Conservation (phyloP, 2,113 vertebrate species). For the Fregata magnificens region DNA sequence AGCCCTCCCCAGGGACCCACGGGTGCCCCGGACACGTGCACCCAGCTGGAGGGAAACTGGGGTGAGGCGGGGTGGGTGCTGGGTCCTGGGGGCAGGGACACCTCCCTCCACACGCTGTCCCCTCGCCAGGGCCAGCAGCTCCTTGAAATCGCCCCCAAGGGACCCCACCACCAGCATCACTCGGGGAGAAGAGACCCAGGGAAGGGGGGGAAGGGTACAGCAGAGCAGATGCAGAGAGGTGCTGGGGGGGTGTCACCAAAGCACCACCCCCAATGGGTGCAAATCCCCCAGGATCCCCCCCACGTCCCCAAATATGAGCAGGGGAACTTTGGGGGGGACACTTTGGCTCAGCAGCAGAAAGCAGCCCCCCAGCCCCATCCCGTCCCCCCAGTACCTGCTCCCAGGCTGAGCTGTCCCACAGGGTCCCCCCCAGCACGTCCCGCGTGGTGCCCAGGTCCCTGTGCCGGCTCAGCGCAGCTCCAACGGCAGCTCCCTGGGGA, state of each 20-base stretch:
- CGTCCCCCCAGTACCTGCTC: background rate
- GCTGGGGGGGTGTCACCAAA: background rate
- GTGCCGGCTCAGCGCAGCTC: background rate
- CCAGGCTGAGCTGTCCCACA: background rate
- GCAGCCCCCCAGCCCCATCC: background rate
- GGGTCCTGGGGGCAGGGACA: background rate
- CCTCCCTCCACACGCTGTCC: background rate
- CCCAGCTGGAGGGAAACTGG: background rate
- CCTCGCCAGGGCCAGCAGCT: background rate
- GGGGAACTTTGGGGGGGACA: no score
- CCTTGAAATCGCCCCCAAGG: background rate
- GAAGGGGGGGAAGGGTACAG: background rate
- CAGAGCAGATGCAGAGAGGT: background rate
- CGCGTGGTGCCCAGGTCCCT: background rate
- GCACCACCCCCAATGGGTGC: rapidly evolving
- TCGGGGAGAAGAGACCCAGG: background rate
- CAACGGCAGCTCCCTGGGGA: rapidly evolving
- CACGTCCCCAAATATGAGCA: background rate
- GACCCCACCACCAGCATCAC: background rate
- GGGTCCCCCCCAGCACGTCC: background rate
- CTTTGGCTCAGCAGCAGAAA: background rate
- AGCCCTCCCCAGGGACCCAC: background rate
- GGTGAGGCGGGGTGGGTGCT: rapidly evolving
- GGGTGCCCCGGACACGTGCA: background rate
- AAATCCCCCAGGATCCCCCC: background rate